Evolutionary conservation across 2,797 vertebrate species (phyloP).

Genomic region (Pogonophryne albipinna): DNA sequence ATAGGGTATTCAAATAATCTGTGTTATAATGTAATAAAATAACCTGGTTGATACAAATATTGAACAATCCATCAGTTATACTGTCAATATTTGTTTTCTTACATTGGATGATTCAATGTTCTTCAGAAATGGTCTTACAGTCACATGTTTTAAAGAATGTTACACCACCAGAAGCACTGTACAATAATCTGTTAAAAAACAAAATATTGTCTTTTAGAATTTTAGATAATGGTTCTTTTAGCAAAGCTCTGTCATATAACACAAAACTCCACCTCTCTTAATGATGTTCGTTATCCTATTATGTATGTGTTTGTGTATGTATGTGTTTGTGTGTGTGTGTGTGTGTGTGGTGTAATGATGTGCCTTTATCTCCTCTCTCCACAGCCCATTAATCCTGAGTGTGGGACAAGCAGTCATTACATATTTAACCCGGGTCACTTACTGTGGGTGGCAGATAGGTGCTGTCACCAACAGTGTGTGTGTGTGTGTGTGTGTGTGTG

Average conservation of each 20-base stretch:
- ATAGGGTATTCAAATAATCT: too few species aligned
- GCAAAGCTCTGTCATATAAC: slow-evolving; percentile 2
- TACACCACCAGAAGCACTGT: slow-evolving; percentile 12
- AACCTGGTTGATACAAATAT: too few species aligned
- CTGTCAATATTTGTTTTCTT: too few species aligned
- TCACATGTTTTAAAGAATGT: slow-evolving; percentile 11
- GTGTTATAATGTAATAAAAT: too few species aligned
- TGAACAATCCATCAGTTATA: too few species aligned
- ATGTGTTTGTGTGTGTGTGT: slow-evolving; percentile 31
- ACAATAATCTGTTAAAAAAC: slow-evolving; percentile 7
- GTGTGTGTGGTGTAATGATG: slow-evolving; percentile 70
- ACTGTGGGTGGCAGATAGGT: slow-evolving; percentile 82
- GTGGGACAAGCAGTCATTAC: slow-evolving; percentile 83
- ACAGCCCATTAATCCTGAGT: slow-evolving; percentile 84
- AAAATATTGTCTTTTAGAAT: slow-evolving; percentile 16
- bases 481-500: slow-evolving; percentile 20
- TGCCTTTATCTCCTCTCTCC: slow-evolving; percentile 81
- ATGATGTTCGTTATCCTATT: slow-evolving; percentile 31
- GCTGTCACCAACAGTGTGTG: slow-evolving; percentile 54
- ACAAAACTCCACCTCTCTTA: slow-evolving; percentile 22
- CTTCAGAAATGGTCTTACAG: slow-evolving; percentile 3
- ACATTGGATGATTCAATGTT: not conserved
- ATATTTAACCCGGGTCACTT: slow-evolving; percentile 83
- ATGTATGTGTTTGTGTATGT: slow-evolving; percentile 26
- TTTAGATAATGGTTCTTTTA: slow-evolving; percentile 38